Conservation (phyloP, 92 coral and sea anemone genomes). For the Phenganax marumi region DNA sequence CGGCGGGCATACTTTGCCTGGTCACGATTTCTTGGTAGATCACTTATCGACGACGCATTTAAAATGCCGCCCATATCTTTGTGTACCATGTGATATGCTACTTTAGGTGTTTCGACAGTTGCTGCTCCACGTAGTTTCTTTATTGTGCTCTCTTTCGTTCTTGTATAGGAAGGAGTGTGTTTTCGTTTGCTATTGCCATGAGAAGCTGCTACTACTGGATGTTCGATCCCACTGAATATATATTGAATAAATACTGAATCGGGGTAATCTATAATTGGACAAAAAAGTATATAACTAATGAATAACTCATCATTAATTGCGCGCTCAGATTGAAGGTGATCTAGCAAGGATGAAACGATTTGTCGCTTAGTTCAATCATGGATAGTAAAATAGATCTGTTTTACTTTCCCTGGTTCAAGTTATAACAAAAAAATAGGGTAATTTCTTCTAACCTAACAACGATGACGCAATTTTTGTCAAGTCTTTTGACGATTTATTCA, state of each 20-base stretch:
- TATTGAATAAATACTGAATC: constrained; percentile 19
- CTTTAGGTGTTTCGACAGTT: not conserved
- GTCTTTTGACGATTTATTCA: constrained; percentile 20
- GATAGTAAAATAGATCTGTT: too few species aligned
- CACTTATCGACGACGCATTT: not conserved
- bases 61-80: not conserved
- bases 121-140: constrained; percentile 7
- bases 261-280: constrained; percentile 13
- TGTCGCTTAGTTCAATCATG: too few species aligned
- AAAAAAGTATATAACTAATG: constrained; percentile 16
- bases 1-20: not conserved
- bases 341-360: too few species aligned
- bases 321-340: not conserved
- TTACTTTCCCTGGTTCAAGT: not conserved
- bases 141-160: constrained; percentile 33
- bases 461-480: constrained; percentile 23
- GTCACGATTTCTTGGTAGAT: not conserved
- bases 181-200: constrained; percentile 31
- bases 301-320: not conserved
- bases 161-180: constrained; percentile 13
- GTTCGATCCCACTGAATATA: constrained; percentile 18
- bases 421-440: not conserved
- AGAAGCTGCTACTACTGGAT: constrained; percentile 21
- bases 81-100: not conserved
- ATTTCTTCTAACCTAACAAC: not conserved